Conservation (phyloP, 1,140 invertebrate genomes). For the Prorops nasuta region DNA sequence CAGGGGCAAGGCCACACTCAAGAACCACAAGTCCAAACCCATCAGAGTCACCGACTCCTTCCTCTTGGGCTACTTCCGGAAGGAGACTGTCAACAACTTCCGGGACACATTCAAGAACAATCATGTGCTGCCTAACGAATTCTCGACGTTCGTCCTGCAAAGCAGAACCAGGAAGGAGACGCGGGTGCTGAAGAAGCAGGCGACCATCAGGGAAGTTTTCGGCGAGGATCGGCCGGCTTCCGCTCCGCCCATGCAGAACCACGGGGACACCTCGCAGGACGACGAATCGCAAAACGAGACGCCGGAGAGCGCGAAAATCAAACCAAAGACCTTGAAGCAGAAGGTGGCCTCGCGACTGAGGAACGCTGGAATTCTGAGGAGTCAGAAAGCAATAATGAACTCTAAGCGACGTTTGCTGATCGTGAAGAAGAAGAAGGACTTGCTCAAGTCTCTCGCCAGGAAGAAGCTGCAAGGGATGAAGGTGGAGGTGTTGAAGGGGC, state of each 20-base stretch:
- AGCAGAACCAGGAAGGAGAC: conserved; percentile 75
- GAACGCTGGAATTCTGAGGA: conserved; percentile 60
- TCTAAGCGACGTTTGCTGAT: conserved; percentile 57
- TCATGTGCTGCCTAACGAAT: conserved; percentile 60
- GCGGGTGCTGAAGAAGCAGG: conserved; percentile 71
- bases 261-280: conserved; percentile 46
- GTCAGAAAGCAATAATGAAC: conserved; percentile 58
- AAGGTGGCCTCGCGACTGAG: conserved; percentile 60
- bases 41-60: conserved; percentile 59
- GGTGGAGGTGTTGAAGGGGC: conserved; percentile 42
- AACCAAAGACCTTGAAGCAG: conserved; percentile 40
- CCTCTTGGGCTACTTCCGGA: conserved; percentile 65
- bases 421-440: conserved; percentile 58
- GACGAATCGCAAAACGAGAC: conserved; percentile 50
- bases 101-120: conserved; percentile 68
- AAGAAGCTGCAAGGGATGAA: conserved; percentile 49
- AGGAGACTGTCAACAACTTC: conserved; percentile 69
- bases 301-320: conserved; percentile 25
- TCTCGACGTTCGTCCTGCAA: conserved; percentile 71
- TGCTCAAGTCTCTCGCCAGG: conserved; percentile 57
- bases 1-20: conserved; percentile 53
- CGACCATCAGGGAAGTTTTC: conserved; percentile 78
- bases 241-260: conserved; percentile 59
- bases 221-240: conserved; percentile 70
- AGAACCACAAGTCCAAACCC: conserved; percentile 56